phyloP scores from a whole-genome alignment of 1,140 invertebrate species.

The Drosophila repleta region DNA sequence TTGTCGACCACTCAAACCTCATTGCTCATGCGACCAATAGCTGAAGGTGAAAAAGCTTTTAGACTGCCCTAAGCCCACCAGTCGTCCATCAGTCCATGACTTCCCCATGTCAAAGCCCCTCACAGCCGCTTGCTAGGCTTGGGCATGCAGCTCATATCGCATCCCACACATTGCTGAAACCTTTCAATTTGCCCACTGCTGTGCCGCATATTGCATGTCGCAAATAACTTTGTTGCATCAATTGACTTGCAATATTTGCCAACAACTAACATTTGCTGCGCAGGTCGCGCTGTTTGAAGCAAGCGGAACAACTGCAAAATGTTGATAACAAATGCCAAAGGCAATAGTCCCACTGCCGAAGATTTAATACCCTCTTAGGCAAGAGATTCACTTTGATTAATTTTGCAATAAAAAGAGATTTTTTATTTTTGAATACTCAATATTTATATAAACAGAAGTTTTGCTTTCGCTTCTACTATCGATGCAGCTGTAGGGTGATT shows the following conservation, averaged over 20 bases:
- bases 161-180: background rate
- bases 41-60: conserved; percentile 48
- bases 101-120: conserved; percentile 26
- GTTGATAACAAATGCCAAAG: conserved; percentile 3
- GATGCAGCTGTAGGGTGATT: too few relatives aligned
- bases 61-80: background rate
- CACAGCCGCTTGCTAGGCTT: conserved; percentile 6
- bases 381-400: too few relatives aligned
- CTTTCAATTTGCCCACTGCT: conserved; percentile 23
- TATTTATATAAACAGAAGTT: too few relatives aligned
- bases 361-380: too few relatives aligned
- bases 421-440: too few relatives aligned
- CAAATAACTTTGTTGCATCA: conserved; percentile 58
- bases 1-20: conserved; percentile 44
- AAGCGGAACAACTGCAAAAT: conserved; percentile 66
- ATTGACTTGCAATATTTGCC: conserved; percentile 12
- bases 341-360: too few relatives aligned
- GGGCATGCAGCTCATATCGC: conserved; percentile 5
- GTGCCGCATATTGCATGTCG: conserved; percentile 42
- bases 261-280: conserved; percentile 8
- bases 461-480: too few relatives aligned
- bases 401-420: too few relatives aligned
- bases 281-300: conserved; percentile 2
- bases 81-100: background rate
- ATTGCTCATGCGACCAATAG: conserved; percentile 56